Evolutionary conservation across 2,888 invertebrate genomes (phyloP).

Genomic region (Eugnorisma glareosa): DNA sequence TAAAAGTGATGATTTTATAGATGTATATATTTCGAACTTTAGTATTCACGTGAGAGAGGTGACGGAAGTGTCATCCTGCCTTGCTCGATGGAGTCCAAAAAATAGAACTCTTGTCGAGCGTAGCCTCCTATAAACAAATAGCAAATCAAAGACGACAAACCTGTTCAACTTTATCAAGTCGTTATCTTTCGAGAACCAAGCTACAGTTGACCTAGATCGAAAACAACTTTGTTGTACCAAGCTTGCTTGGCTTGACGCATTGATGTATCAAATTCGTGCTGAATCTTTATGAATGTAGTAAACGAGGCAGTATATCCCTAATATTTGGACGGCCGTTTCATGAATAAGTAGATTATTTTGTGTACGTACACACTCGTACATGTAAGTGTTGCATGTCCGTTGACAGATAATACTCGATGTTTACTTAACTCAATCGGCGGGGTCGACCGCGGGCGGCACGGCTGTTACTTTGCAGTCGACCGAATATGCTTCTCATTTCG

Average conservation of each 20-base stretch:
- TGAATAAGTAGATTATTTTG: constrained; percentile 86
- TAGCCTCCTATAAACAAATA: constrained; percentile 36
- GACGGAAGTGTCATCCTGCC: constrained; percentile 2
- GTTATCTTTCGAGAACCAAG: constrained; percentile 61
- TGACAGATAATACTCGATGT: constrained; percentile 90
- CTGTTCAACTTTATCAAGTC: constrained; percentile 47
- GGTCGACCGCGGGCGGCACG: constrained; percentile 81
- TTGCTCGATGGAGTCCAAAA: not conserved
- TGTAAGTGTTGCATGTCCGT: constrained; percentile 85
- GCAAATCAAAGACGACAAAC: constrained; percentile 41
- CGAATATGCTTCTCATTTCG: constrained; percentile 75
- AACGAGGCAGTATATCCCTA: constrained; percentile 44
- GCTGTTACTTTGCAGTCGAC: constrained; percentile 67
- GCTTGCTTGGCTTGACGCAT: constrained; percentile 43
- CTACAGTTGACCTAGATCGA: constrained; percentile 59
- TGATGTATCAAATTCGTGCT: constrained; percentile 15
- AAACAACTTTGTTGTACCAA: constrained; percentile 50
- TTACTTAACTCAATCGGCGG: constrained; percentile 89
- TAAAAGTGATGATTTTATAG: constrained; percentile 2
- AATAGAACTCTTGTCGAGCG: constrained; percentile 22
- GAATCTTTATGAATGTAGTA: constrained; percentile 41
- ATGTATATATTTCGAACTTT: not conserved
- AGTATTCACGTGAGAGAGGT: not conserved
- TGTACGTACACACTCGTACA: constrained; percentile 79
- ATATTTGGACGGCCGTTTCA: constrained; percentile 79